Conservation (phyloP, 2,888 invertebrate genomes). For the Cryptophagus acutangulus region DNA sequence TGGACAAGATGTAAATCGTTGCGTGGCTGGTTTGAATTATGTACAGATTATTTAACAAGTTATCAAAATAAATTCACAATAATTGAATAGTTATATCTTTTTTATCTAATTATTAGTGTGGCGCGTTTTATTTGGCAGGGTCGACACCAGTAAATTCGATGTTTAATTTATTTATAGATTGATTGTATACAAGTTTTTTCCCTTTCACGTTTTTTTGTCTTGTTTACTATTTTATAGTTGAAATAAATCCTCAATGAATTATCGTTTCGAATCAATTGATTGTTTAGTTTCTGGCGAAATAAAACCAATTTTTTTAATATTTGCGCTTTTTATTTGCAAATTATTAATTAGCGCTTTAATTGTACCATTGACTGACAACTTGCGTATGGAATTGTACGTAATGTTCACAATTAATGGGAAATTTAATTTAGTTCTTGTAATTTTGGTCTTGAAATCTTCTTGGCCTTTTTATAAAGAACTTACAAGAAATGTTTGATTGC, state of each 20-base stretch:
- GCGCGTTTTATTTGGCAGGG: constrained; percentile 20
- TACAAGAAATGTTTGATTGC: too few species aligned
- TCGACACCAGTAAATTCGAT: constrained; percentile 12
- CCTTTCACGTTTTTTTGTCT: constrained; percentile 4
- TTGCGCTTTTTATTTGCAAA: not conserved
- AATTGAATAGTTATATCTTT: constrained; percentile 21
- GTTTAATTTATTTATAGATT: too few species aligned
- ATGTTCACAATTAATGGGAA: too few species aligned
- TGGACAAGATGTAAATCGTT: constrained; percentile 93
- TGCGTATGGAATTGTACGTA: too few species aligned
- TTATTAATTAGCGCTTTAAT: too few species aligned
- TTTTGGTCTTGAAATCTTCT: too few species aligned
- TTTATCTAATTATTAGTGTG: constrained; percentile 6
- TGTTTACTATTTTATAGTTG: constrained; percentile 20
- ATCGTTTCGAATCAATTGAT: not conserved
- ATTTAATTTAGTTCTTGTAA: too few species aligned
- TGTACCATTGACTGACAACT: too few species aligned
- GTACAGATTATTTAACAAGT: constrained; percentile 46
- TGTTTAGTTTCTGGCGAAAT: not conserved
- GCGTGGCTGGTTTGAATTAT: constrained; percentile 40
- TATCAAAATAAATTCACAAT: constrained; percentile 28
- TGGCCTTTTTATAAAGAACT: too few species aligned
- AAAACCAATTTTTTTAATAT: not conserved
- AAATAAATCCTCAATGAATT: not conserved
- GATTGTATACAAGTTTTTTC: not conserved